Conservation (phyloP, 2,113 vertebrate genomes). For the Petaurus breviceps region DNA sequence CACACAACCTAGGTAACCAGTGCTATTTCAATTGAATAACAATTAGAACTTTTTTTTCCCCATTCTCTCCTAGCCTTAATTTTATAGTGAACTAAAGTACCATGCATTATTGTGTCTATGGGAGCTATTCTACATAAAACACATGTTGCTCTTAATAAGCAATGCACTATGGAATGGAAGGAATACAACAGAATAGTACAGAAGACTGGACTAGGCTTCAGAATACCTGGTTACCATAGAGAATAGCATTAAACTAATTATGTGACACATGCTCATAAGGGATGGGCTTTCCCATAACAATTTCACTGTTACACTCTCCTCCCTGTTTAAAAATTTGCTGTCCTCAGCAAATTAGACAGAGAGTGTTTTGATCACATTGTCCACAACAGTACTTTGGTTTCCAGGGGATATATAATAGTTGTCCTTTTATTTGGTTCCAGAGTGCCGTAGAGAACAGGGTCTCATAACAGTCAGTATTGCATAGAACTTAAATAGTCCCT, state of each 20-base stretch:
- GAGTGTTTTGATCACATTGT: background rate
- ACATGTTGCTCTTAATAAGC: background rate
- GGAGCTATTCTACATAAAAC: background rate
- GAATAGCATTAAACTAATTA: background rate
- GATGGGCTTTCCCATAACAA: background rate
- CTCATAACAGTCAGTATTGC: background rate
- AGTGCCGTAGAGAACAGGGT: background rate
- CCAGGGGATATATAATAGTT: background rate
- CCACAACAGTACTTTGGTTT: background rate
- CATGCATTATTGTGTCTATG: background rate
- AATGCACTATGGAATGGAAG: background rate
- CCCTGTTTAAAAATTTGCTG: background rate
- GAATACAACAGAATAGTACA: background rate
- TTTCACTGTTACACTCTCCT: background rate
- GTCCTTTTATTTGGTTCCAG: background rate
- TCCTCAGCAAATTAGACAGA: background rate
- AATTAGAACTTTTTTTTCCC: background rate
- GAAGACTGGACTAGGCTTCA: background rate
- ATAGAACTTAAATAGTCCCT: background rate
- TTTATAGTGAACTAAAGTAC: background rate
- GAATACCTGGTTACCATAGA: background rate
- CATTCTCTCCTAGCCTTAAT: background rate
- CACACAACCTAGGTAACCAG: background rate
- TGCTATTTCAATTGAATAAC: background rate
- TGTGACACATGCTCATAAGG: background rate